Evolutionary conservation across 1,140 invertebrate species (phyloP).

Genomic region (Drosophila punjabiensis): DNA sequence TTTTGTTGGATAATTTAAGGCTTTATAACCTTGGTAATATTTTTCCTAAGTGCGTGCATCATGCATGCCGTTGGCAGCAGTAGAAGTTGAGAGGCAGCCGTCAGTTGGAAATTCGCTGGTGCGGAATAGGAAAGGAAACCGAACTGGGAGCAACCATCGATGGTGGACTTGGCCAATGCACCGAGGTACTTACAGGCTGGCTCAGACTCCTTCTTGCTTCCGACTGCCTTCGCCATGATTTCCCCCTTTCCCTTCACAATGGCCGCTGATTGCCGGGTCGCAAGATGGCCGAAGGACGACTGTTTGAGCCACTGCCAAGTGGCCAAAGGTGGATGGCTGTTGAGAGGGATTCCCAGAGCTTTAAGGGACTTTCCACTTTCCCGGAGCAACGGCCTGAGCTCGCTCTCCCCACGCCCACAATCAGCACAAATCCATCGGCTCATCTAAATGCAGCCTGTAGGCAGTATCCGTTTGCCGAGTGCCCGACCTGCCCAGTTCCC

Average conservation of each 20-base stretch:
- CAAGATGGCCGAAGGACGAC: constrained; percentile 23
- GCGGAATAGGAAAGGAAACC: constrained; percentile 17
- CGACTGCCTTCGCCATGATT: constrained; percentile 7
- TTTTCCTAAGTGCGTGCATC: constrained; percentile 50
- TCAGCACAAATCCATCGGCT: constrained; percentile 47
- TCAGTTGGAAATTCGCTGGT: constrained; percentile 29
- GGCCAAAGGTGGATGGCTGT: constrained; percentile 37
- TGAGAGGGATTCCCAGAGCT: constrained; percentile 17
- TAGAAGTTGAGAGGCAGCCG: constrained; percentile 58
- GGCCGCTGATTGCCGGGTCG: constrained; percentile 64
- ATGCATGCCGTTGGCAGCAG: constrained; percentile 62
- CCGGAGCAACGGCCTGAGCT: constrained; percentile 1
- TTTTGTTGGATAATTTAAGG: not conserved
- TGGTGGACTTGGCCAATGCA: constrained; percentile 58
- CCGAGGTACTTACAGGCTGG: constrained; percentile 42
- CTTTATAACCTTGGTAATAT: not conserved
- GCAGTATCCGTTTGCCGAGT: constrained; percentile 2
- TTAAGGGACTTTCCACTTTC: constrained; percentile 18
- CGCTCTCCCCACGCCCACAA: constrained; percentile 9
- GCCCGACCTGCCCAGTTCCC: constrained; percentile 12
- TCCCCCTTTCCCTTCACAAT: constrained; percentile 49
- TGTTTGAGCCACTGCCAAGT: constrained; percentile 17
- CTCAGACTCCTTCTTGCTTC: constrained; percentile 26
- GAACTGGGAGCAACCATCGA: constrained; percentile 42
- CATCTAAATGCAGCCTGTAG: constrained; percentile 48